Base-by-base conservation (phyloP, 2,113 vertebrate genomes). In the Oplegnathus fasciatus region DNA sequence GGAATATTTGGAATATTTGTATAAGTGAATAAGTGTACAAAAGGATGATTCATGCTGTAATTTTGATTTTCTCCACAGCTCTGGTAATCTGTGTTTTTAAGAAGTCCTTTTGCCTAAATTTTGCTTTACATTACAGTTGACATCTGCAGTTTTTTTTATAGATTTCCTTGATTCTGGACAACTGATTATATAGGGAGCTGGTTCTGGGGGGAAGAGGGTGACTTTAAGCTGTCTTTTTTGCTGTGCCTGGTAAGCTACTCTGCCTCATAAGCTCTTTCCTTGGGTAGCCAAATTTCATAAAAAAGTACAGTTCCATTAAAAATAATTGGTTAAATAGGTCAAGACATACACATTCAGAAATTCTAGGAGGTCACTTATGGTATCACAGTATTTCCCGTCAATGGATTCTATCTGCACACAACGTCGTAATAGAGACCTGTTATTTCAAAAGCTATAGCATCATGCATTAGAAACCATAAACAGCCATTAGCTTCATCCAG, bases 391-490 rank as follows among this genome's bases (percentile, higher is more conserved):
- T 73, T 93, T 92, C 86, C 92, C 32, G 48, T 88, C 88, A 81
- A 61, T 42, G 76, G 71, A 72, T 32, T 64, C 67, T 46, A 60
- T 83, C 79, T 30, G 46, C 61, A 52, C 68, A 26, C 69, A 37
- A 0, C 6, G 62, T 60, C 28, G 52, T 89, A 77, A 89, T 86
- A 82, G 91, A 88, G 81, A 78, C 52, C 66, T 74, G 70, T 40
- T 84, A 67, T 90, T 77, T 87, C 37, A 75, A 75, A 86, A 82
- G 85, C 85, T 80, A 48, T 64, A 86, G 80, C 85, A 76, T 68
- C 60, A 13, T 70, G 80, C 88, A 91, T 89, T 92, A 90, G 83
- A 65, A 88, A 83, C 85, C 89, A 86, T 87, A 86, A 92, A 86
- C 76, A 88, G 81, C 88, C 89, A 89, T 93, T 94, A 93, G 87